Conservation (phyloP, 2,113 vertebrate species). For the Lichenostomus cassidix region DNA sequence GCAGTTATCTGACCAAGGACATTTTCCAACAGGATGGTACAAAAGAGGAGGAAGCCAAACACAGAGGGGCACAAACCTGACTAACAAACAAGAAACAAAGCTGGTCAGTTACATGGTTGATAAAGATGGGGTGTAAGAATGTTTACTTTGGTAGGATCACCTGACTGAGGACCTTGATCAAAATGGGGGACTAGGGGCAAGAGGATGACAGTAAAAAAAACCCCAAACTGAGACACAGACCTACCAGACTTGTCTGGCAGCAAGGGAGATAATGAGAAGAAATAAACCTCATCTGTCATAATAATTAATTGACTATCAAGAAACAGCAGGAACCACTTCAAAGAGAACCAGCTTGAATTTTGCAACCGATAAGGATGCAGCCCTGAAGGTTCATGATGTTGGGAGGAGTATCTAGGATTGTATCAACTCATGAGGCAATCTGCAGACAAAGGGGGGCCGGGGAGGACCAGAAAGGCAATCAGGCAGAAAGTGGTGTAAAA, state of each 20-base stretch:
- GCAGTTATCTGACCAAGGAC: not conserved
- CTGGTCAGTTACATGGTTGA: accelerated
- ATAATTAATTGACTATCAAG: not conserved
- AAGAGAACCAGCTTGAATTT: not conserved
- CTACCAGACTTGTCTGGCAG: not conserved
- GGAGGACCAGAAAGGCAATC: accelerated
- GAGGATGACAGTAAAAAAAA: not conserved
- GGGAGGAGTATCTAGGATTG: accelerated
- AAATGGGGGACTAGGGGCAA: not conserved
- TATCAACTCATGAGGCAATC: not conserved
- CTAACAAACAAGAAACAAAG: not conserved
- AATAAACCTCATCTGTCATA: not conserved
- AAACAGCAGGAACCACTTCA: not conserved
- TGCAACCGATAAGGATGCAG: not conserved
- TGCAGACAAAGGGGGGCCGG: accelerated
- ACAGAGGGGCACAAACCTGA: not conserved
- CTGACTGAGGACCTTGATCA: not conserved
- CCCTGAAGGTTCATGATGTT: not conserved
- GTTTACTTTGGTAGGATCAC: not conserved
- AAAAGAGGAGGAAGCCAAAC: not conserved
- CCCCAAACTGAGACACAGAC: accelerated
- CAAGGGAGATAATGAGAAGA: not conserved
- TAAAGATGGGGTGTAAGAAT: not conserved
- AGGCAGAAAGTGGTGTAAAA: not conserved
- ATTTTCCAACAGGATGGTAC: not conserved